Evolutionary conservation across 2,797 vertebrate species (phyloP), one percentile per base, ranked within the genome.

Genomic region (Ciconia nigra): DNA sequence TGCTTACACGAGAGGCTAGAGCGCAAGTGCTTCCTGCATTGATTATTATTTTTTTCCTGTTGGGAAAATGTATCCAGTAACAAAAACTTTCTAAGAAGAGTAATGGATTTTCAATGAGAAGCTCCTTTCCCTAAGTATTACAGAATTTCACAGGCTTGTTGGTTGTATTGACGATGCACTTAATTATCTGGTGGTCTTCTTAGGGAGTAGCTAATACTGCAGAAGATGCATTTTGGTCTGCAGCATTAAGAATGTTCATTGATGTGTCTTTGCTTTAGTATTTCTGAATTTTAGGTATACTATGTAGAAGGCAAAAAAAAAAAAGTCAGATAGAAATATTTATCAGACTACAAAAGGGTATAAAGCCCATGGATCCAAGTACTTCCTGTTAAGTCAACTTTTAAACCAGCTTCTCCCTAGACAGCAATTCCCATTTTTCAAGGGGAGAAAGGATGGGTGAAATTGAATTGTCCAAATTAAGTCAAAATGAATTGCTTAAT

Each of bases 401-500:
- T 78, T 74, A 46, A 85, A 93, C 26, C 52, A 9, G 74, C 55
- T 59, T 90, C 42, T 95, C 59, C 74, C 44, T 86, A 29, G 80
- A 28, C 33, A 82, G 66, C 47, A 37, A 28, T 89, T 93, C 90
- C 51, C 52, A 16, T 93, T 85, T 93, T 94, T 96, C 87, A 86
- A 79, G 70, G 73, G 85, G 91, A 78, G 83, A 77, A 86, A 81
- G 70, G 57, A 90, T 91, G 87, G 79, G 90, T 90, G 54, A 93
- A 95, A 91, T 57, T 83, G 85, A 97, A 61, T 90, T 87, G 96
- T 93, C 92, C 89, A 91, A 89, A 96, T 94, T 90, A 96, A 96
- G 89, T 93, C 55, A 70, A 93, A 95, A 89, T 91, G 90, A 94
- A 97, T 96, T 93, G 79, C 83, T 96, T 95, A 96, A 94, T 96